Evolutionary conservation across 2,888 invertebrate species (phyloP).

Genomic region (Sinelater perroti): DNA sequence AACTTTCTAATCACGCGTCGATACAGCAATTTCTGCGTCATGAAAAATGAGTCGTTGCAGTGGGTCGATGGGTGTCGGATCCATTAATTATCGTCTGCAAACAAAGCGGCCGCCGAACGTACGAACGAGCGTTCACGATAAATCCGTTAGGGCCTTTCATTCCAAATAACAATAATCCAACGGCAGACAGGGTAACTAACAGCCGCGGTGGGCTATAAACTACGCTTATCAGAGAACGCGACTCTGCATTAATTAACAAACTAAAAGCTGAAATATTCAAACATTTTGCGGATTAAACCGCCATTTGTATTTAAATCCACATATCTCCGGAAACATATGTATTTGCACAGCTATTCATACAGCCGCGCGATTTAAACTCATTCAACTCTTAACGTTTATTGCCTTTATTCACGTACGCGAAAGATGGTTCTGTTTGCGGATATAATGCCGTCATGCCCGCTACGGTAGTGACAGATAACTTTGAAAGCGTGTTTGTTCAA

Average conservation of each 20-base stretch:
- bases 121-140: conserved; percentile 17
- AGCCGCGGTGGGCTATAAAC: conserved; percentile 47
- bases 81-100: too few species aligned
- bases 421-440: conserved; percentile 30
- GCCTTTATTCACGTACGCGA: conserved; percentile 41
- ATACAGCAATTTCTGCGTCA: too few species aligned
- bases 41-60: too few species aligned
- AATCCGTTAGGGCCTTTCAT: conserved; percentile 33
- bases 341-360: conserved; percentile 53
- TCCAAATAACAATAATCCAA: conserved; percentile 33
- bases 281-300: conserved; percentile 50
- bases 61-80: too few species aligned
- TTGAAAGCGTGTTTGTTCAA: conserved; percentile 10
- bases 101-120: too few species aligned
- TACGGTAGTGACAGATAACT: conserved; percentile 5
- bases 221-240: conserved; percentile 55
- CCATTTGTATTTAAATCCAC: conserved; percentile 50
- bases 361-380: conserved; percentile 40
- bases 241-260: conserved; percentile 56
- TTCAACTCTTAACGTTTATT: conserved; percentile 44
- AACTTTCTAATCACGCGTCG: too few species aligned
- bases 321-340: conserved; percentile 55
- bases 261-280: conserved; percentile 54
- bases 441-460: conserved; percentile 22
- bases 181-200: conserved; percentile 37